phyloP scores from a whole-genome alignment of 1,140 invertebrate species.

The Propsilocerus akamusi region DNA sequence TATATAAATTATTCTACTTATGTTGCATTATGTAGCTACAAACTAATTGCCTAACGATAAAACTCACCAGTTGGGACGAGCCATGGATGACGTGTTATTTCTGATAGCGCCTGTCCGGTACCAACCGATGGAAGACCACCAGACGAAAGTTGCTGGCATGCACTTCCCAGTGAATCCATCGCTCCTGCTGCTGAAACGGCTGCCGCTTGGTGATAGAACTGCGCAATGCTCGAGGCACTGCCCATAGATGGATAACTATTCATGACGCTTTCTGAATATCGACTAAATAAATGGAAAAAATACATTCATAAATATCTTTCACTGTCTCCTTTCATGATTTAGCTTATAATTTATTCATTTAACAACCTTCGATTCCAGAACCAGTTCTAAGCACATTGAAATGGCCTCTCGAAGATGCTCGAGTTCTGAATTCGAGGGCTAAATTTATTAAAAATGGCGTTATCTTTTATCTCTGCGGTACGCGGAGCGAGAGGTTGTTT shows the following conservation, averaged over 20 bases:
- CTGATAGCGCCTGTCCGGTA: constrained; percentile 55
- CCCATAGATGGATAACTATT: constrained; percentile 26
- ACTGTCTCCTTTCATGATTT: too few relatives aligned
- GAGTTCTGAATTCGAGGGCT: not conserved
- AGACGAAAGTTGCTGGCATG: constrained; percentile 35
- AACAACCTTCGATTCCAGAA: not conserved
- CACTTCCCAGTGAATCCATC: constrained; percentile 22
- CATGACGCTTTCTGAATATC: constrained; percentile 24
- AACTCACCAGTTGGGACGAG: constrained; percentile 89
- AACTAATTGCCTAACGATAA: too few relatives aligned
- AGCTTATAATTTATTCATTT: not conserved
- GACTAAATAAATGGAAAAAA: constrained; percentile 3
- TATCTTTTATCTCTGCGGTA: constrained; percentile 1
- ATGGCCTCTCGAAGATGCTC: not conserved
- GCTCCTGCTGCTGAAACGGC: constrained; percentile 32
- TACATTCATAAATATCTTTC: not conserved
- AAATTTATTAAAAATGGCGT: constrained; percentile 2
- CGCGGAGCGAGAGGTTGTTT: too few relatives aligned
- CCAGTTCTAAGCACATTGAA: not conserved
- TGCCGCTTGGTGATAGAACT: constrained; percentile 75
- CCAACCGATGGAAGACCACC: constrained; percentile 29
- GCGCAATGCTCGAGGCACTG: constrained; percentile 38
- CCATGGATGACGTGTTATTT: constrained; percentile 88
- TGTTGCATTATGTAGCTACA: too few relatives aligned
- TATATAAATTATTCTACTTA: too few relatives aligned